Conservation (phyloP, 2,113 vertebrate genomes). For the Poeciliopsis prolifica region DNA sequence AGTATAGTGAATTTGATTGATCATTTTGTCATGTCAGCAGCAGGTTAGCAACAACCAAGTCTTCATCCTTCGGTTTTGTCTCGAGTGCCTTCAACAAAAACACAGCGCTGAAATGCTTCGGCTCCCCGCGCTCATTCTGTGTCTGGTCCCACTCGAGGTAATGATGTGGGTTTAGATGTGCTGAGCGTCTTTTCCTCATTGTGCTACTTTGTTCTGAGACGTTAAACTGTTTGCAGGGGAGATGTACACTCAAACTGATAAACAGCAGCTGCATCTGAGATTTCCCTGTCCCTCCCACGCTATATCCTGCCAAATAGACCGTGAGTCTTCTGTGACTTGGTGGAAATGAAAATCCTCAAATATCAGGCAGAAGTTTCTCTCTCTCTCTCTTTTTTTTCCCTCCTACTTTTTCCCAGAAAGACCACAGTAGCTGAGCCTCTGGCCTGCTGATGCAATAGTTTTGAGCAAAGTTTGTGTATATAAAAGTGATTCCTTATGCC, state of each 20-base stretch:
- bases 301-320: slow-evolving; percentile 54
- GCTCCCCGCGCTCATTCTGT: slow-evolving; percentile 15
- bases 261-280: slow-evolving; percentile 41
- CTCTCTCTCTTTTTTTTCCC: background rate
- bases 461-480: slow-evolving; percentile 30
- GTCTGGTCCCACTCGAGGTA: slow-evolving; percentile 6
- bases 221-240: slow-evolving; percentile 43
- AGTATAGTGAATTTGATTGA: background rate
- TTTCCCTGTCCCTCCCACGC: slow-evolving; percentile 51
- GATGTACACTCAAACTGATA: slow-evolving; percentile 21
- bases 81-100: background rate
- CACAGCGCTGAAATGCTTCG: background rate
- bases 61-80: background rate
- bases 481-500: slow-evolving; percentile 37
- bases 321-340: slow-evolving; percentile 50
- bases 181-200: slow-evolving; percentile 7
- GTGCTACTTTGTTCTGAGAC: slow-evolving; percentile 45
- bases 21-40: slow-evolving; percentile 1
- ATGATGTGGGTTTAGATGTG: slow-evolving; percentile 22
- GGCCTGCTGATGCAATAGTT: slow-evolving; percentile 29
- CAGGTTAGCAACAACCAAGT: background rate
- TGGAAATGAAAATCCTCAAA: slow-evolving; percentile 57
- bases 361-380: slow-evolving; percentile 4
- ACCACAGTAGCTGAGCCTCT: slow-evolving; percentile 5
- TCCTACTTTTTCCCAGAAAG: slow-evolving; percentile 13